These are phyloP conservation scores for Drosophila mojavensis DNA, from an alignment of 1,140 invertebrate species.

Conservation along the genomic window DNA sequence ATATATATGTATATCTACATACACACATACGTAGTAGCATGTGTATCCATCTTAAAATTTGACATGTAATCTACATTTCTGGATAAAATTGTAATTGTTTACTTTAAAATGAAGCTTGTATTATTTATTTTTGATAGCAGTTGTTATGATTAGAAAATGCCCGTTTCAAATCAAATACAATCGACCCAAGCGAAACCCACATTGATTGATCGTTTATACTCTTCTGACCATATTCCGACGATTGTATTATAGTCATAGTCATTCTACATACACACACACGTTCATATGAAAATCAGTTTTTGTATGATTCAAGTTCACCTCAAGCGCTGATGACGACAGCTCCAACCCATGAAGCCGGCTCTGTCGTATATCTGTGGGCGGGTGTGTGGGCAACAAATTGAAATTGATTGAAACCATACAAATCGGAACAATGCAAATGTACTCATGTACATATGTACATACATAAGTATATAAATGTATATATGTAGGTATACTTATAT, in stretches of 20 bases:
- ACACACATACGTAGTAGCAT: too few relatives aligned
- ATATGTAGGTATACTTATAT: neutral
- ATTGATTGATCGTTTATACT: neutral
- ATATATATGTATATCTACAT: too few relatives aligned
- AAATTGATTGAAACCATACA: slow-evolving; percentile 7
- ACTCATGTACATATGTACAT: neutral
- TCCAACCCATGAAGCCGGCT: slow-evolving; percentile 15
- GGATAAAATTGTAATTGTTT: neutral
- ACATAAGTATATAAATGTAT: slow-evolving; percentile 1
- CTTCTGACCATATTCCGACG: neutral
- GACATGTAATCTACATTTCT: neutral
- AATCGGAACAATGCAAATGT: neutral
- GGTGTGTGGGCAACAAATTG: slow-evolving; percentile 10
- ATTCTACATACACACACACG: neutral
- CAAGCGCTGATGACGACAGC: slow-evolving; percentile 24
- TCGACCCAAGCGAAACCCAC: neutral
- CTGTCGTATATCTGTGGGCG: slow-evolving; percentile 18
- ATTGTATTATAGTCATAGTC: neutral
- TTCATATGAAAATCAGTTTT: slow-evolving; percentile 17
- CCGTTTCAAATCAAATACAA: neutral
- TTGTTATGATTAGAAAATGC: neutral
- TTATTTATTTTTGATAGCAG: neutral
- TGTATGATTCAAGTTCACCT: slow-evolving; percentile 28
- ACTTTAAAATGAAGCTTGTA: too few relatives aligned
- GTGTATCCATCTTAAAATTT: slow-evolving; percentile 9